These are phyloP conservation scores for Salarias fasciatus DNA, from an alignment of 2,797 vertebrate species.

Conservation along the genomic window DNA sequence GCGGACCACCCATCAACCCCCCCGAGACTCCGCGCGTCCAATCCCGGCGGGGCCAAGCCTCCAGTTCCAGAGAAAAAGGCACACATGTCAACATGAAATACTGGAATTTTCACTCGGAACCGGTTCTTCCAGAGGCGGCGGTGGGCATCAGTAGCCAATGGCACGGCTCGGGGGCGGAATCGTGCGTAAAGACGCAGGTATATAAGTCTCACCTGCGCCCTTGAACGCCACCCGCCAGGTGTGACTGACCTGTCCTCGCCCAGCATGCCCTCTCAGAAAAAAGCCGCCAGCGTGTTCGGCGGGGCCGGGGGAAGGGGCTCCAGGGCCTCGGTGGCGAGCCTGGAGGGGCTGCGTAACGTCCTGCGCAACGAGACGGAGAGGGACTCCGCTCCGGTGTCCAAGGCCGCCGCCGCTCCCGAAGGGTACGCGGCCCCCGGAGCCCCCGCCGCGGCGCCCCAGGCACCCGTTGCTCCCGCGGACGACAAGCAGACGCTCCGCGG, in stretches of 20 bases:
- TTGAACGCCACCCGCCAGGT: conserved; percentile 24
- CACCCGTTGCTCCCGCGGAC: conserved; percentile 18
- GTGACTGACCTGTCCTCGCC: neutral
- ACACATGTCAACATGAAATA: conserved; percentile 26
- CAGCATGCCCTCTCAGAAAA: conserved; percentile 57
- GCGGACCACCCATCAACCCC: conserved; percentile 52
- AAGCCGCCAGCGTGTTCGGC: conserved; percentile 67
- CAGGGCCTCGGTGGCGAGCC: conserved; percentile 65
- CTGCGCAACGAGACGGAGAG: conserved; percentile 58
- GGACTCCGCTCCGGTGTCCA: neutral
- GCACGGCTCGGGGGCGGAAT: conserved; percentile 26
- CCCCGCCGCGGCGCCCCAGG: accelerated
- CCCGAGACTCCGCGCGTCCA: conserved; percentile 45
- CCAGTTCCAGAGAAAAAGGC: neutral
- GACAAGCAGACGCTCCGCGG: conserved; percentile 76
- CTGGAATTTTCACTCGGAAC: conserved; percentile 49
- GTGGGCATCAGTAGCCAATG: conserved; percentile 46
- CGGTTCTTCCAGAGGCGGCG: conserved; percentile 29
- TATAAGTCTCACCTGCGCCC: conserved; percentile 58
- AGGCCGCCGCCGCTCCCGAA: neutral
- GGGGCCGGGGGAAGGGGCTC: conserved; percentile 68
- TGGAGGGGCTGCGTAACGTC: conserved; percentile 65
- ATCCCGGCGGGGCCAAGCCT: conserved; percentile 42
- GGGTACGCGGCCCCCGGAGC: neutral
- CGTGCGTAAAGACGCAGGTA: conserved; percentile 42